Evolutionary conservation across 2,797 vertebrate genomes (phyloP).

Genomic region (Danio tinwini): DNA sequence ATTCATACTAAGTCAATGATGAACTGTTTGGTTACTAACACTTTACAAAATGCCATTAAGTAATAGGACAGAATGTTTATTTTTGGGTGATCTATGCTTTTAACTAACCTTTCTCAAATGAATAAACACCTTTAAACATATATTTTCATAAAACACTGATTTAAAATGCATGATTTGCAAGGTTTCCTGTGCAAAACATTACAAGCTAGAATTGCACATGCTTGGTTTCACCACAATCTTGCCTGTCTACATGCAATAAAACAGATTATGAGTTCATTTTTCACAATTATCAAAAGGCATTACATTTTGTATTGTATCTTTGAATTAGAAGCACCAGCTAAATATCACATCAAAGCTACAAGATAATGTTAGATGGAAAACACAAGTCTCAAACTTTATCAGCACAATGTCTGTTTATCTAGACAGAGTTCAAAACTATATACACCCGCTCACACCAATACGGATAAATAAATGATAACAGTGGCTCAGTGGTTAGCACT

Average conservation of each 20-base stretch:
- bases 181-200: neutral
- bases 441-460: neutral
- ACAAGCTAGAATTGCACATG: neutral
- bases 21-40: no score
- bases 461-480: no score
- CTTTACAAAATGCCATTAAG: neutral
- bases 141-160: neutral
- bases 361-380: neutral
- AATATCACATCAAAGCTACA: slow-evolving; percentile 1
- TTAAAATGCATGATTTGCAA: neutral
- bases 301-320: neutral
- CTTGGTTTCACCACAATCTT: neutral
- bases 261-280: neutral
- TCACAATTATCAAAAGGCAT: neutral
- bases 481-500: no score
- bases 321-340: slow-evolving; percentile 11
- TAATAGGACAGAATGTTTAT: no score
- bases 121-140: neutral
- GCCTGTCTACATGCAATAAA: slow-evolving; percentile 6
- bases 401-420: neutral
- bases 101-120: neutral
- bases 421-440: neutral
- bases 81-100: no score
- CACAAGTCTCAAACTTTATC: neutral
- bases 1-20: no score